Evolutionary conservation across 2,113 vertebrate genomes (phyloP).

Genomic region (Synodontis membranacea): DNA sequence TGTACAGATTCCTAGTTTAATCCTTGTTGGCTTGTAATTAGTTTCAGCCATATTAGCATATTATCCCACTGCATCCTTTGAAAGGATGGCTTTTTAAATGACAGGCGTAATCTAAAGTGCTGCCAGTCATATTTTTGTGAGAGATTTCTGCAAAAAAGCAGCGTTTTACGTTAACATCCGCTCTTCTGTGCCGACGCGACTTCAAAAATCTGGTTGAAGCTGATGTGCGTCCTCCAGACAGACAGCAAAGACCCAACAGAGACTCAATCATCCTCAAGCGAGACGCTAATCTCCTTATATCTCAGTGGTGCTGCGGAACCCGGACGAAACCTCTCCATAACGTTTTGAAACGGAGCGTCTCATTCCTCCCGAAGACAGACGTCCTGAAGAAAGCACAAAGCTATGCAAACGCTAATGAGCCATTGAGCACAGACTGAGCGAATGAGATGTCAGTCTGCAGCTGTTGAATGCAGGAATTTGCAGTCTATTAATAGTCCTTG

Average conservation of each 20-base stretch:
- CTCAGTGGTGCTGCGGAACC: background rate
- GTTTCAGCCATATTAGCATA: background rate
- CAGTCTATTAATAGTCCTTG: background rate
- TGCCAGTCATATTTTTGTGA: background rate
- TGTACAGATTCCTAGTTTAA: background rate
- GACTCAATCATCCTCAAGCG: background rate
- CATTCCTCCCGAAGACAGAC: background rate
- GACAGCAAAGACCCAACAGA: background rate
- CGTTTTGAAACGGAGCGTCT: background rate
- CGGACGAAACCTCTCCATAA: background rate
- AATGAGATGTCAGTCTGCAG: background rate
- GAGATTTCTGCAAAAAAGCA: background rate
- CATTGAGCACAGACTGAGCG: background rate
- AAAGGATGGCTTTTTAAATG: background rate
- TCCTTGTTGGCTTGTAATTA: background rate
- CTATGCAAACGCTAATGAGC: background rate
- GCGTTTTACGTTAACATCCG: too few species aligned
- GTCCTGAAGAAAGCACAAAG: background rate
- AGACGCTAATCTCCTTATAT: background rate
- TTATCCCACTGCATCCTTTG: background rate
- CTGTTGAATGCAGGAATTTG: background rate
- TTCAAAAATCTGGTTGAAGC: too few species aligned
- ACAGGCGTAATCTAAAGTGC: background rate
- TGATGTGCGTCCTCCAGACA: background rate
- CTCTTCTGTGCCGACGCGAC: background rate